Conservation (phyloP, 2,797 vertebrate genomes). For the Bradypodion ventrale region DNA sequence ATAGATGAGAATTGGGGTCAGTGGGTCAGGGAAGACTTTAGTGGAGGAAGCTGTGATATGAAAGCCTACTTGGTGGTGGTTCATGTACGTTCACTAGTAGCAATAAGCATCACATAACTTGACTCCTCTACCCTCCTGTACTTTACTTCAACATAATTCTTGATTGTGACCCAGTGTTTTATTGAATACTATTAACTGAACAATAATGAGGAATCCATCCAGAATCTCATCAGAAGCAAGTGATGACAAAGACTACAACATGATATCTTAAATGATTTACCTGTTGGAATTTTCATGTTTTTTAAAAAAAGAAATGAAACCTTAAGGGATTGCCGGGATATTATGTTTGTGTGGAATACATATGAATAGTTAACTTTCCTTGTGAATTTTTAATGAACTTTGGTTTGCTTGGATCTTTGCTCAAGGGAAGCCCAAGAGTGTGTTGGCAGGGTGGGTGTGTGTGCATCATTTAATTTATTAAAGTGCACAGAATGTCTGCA, state of each 20-base stretch:
- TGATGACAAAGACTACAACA: background rate
- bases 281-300: background rate
- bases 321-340: background rate
- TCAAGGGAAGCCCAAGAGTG: slow-evolving; percentile 5
- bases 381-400: slow-evolving; percentile 4
- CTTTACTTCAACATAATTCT: background rate
- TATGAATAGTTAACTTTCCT: background rate
- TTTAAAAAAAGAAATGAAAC: slow-evolving; percentile 23
- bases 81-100: background rate
- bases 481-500: background rate
- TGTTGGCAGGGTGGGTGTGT: background rate
- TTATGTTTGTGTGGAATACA: background rate
- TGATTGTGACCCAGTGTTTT: background rate
- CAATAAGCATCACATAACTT: background rate
- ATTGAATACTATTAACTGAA: background rate
- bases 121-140: background rate
- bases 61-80: background rate
- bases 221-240: background rate
- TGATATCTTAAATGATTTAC: background rate
- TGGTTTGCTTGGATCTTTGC: background rate
- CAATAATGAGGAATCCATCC: background rate
- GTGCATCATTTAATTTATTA: background rate
- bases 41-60: background rate
- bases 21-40: background rate
- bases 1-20: background rate